phyloP scores from a whole-genome alignment of 2,797 vertebrate genomes.

The Iguana delicatissima region DNA sequence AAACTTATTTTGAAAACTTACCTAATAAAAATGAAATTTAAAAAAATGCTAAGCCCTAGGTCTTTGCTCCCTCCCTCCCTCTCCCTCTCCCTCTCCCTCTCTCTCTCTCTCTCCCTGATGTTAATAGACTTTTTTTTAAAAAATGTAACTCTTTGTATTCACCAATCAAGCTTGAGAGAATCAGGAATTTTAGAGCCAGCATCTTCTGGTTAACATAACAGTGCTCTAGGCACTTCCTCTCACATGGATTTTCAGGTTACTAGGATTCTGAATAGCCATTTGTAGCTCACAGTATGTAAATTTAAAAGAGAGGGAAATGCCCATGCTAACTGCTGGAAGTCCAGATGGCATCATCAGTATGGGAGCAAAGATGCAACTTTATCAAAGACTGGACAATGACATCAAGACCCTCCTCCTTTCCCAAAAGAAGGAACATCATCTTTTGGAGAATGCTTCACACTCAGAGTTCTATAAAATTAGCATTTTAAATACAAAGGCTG shows the following conservation, averaged over 20 bases:
- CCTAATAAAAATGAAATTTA: neutral
- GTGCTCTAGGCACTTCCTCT: neutral
- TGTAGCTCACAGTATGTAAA: neutral
- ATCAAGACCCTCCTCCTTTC: too few species aligned
- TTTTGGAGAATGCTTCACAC: neutral
- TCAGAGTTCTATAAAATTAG: neutral
- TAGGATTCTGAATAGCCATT: neutral
- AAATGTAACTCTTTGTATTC: neutral
- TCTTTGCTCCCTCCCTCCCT: neutral
- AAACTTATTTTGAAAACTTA: conserved; percentile 11
- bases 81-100: neutral
- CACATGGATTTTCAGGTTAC: neutral
- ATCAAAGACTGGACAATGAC: neutral
- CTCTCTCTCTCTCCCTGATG: neutral
- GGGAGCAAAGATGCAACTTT: neutral
- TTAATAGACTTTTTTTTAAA: neutral
- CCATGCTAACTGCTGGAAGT: neutral
- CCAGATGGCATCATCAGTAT: neutral
- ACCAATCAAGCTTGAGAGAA: neutral
- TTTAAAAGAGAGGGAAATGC: too few species aligned
- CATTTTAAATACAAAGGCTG: neutral
- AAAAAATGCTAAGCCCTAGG: neutral
- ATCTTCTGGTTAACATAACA: neutral
- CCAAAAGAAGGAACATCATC: neutral
- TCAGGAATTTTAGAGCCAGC: neutral